Evolutionary conservation across 2,797 vertebrate species (phyloP).

Genomic region (Brachyalestes nurse): DNA sequence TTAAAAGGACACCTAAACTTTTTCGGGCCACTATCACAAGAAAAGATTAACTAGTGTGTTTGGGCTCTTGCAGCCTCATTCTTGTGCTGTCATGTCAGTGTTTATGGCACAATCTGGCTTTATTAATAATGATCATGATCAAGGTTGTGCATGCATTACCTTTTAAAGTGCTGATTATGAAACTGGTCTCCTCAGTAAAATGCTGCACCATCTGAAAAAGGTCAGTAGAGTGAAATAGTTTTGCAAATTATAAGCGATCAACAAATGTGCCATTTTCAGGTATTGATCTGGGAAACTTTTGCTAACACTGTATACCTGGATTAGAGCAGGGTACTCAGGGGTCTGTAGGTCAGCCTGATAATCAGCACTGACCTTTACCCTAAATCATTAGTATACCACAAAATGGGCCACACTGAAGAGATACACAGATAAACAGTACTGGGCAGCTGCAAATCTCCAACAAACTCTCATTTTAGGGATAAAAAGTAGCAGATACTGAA

Average conservation of each 20-base stretch:
- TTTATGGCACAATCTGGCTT: not conserved
- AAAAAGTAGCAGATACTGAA: not conserved
- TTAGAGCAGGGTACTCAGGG: not conserved
- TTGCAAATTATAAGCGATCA: not conserved
- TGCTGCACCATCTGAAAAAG: constrained; percentile 91
- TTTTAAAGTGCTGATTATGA: constrained; percentile 87
- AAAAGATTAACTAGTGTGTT: not conserved
- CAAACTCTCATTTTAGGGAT: not conserved
- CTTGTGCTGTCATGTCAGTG: too few species aligned
- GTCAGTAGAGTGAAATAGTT: not conserved
- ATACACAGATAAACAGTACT: not conserved
- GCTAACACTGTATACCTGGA: not conserved
- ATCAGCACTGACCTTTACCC: constrained; percentile 64
- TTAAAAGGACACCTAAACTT: not conserved
- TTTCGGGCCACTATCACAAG: not conserved
- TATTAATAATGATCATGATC: not conserved
- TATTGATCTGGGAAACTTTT: not conserved
- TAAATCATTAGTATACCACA: constrained; percentile 20
- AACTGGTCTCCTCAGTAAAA: constrained; percentile 90
- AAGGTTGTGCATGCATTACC: constrained; percentile 72
- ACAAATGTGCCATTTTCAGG: not conserved
- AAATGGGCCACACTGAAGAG: not conserved
- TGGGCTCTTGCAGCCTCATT: not conserved
- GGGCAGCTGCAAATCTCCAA: not conserved
- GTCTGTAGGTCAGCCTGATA: constrained; percentile 59